Evolutionary conservation across 35 echinoderm and acorn worm species (phyloP), one percentile per base, ranked within the genome.

Genomic region (Anneissia japonica): DNA sequence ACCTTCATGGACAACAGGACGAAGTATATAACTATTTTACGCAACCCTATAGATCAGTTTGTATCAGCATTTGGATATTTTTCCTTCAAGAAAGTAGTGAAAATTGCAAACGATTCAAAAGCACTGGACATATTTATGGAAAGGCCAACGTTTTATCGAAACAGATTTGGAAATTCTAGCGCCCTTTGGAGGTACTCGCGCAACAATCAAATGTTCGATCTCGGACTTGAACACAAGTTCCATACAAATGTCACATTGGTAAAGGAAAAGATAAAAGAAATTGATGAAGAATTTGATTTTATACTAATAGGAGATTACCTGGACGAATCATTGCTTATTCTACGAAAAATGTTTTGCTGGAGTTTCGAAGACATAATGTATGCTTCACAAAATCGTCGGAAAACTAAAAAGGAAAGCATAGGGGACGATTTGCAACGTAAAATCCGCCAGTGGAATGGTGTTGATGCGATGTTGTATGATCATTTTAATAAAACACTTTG

Each of bases 291-390:
- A 38, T 89, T 97, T 75, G 91, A 97, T 86, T 76, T 97, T 28
- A 83, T 97, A 33, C 51, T 97, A 86, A 87, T 97, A 30, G 84
- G 73, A 0, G 95, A 97, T 83, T 93, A 97, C 38, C 89, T 92
- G 40, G 95, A 93, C 46, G 94, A 97, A 36, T 93, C 94, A 0
- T 43, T 97, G 13, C 79, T 97, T 35, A 43, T 97, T 13, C 56
- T 97, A 29, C 86, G 81, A 3, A 81, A 89, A 84, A 38, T 93
- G 43, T 46, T 97, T 30, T 97, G 95, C 72, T 97, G 91, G 95
- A 83, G 88, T 26, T 88, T 84, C 38, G 82, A 90, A 74, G 84
- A 97, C 37, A 97, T 97, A 30, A 39, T 97, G 1, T 97, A 97
- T 75, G 55, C 93, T 23, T 40, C 79, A 9, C 82, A 84, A 30